These are phyloP conservation scores for Acanthoscelides obtectus DNA, from an alignment of 2,888 invertebrate species.

Conservation along the genomic window DNA sequence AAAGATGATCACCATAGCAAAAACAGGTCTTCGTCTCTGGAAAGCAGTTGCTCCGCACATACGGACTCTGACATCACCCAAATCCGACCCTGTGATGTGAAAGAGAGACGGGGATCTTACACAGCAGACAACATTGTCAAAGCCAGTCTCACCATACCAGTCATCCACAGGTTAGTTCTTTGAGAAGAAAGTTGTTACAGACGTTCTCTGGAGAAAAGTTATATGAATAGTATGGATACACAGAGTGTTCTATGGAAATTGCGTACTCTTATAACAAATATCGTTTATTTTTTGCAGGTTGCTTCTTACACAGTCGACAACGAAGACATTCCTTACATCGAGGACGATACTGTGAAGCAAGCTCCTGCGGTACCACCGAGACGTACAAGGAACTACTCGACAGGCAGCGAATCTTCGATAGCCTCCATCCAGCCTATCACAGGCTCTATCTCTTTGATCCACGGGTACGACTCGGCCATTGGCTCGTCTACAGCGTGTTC, in stretches of 20 bases:
- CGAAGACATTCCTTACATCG: conserved; percentile 67
- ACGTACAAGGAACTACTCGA: conserved; percentile 47
- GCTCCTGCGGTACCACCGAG: conserved; percentile 45
- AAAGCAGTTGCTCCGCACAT: conserved; percentile 49
- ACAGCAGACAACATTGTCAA: conserved; percentile 62
- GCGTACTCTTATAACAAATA: too few relatives aligned
- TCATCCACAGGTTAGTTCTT: conserved; percentile 37
- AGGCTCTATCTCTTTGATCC: conserved; percentile 43
- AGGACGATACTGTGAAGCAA: conserved; percentile 49
- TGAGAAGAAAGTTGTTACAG: too few relatives aligned
- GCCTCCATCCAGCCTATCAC: conserved; percentile 45
- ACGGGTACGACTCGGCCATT: conserved; percentile 58
- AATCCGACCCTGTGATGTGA: conserved; percentile 28
- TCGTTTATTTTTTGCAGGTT: conserved; percentile 9
- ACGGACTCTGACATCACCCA: conserved; percentile 52
- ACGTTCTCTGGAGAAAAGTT: too few relatives aligned
- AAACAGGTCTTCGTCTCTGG: conserved; percentile 43
- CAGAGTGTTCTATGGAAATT: too few relatives aligned
- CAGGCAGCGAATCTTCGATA: conserved; percentile 50
- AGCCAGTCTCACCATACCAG: conserved; percentile 75
- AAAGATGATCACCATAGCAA: conserved; percentile 44
- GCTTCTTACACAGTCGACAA: conserved; percentile 35
- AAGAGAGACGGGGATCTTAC: conserved; percentile 56
- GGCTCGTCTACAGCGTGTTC: conserved; percentile 56
- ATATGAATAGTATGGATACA: too few relatives aligned